Evolutionary conservation across 37 sponge, comb jelly and placozoan genomes (phyloP).

Genomic region (Theonella swinhoei): DNA sequence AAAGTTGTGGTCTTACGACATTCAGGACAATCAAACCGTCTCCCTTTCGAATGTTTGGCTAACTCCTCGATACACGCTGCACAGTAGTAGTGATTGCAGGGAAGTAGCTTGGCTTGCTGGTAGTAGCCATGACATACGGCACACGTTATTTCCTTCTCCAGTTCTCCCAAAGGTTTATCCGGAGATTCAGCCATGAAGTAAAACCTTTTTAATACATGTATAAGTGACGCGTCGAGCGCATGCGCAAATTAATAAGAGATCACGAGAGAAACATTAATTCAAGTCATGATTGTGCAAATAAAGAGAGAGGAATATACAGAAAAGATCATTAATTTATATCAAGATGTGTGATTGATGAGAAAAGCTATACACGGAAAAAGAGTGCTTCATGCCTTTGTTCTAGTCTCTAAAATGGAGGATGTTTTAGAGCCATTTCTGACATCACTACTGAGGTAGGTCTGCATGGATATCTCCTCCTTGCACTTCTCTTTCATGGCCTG

Average conservation of each 20-base stretch:
- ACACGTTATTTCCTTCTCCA: constrained; percentile 39
- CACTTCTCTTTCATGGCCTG: constrained; percentile 35
- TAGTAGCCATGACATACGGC: constrained; percentile 42
- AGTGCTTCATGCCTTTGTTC: background rate
- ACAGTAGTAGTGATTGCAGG: constrained; percentile 62
- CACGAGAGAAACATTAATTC: too few species aligned
- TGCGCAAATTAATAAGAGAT: too few species aligned
- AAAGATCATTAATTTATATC: too few species aligned
- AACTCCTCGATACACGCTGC: constrained; percentile 26
- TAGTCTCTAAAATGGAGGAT: background rate
- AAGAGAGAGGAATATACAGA: too few species aligned
- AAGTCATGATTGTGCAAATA: too few species aligned
- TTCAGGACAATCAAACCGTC: constrained; percentile 41
- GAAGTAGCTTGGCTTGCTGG: constrained; percentile 41
- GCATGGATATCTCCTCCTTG: constrained; percentile 27
- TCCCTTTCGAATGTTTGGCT: background rate
- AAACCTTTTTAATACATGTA: too few species aligned
- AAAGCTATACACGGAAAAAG: too few species aligned
- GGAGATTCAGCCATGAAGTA: background rate
- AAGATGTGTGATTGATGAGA: too few species aligned
- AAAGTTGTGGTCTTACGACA: constrained; percentile 14
- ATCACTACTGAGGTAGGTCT: background rate
- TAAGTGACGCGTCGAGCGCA: too few species aligned
- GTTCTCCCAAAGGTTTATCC: too few species aligned
- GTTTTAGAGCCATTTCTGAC: background rate